A percentile compares a stretch with the other conserved stretches of the same genome.
These are phyloP conservation scores for Neodontobutis hainanensis DNA, from an alignment of 2,113 vertebrate species.

Conservation along the genomic window DNA sequence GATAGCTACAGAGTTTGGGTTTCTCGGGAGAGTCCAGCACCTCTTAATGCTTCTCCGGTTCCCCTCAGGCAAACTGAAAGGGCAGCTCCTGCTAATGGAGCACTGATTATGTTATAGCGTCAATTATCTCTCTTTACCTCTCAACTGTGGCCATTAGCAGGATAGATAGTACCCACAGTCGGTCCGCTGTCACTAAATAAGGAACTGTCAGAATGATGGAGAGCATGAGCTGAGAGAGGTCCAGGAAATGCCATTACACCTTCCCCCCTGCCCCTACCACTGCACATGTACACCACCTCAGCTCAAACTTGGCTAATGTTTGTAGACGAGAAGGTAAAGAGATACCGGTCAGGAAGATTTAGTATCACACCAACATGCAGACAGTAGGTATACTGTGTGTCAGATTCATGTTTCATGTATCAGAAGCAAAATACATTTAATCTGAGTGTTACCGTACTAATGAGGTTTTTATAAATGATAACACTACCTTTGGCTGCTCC, in stretches of 20 bases:
- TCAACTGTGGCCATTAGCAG: slow-evolving; percentile 68
- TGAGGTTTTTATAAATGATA: too few relatives aligned
- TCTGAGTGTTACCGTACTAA: too few relatives aligned
- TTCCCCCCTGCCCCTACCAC: not conserved
- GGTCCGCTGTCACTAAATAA: slow-evolving; percentile 50
- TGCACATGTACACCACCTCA: not conserved
- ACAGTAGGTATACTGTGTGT: not conserved
- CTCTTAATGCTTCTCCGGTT: slow-evolving; percentile 42
- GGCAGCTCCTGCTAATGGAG: slow-evolving; percentile 65
- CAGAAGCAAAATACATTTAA: too few relatives aligned
- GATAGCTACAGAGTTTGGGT: slow-evolving; percentile 37
- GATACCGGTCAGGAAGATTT: slow-evolving; percentile 29
- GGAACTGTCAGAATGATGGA: slow-evolving; percentile 65
- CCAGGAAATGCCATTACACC: slow-evolving; percentile 62
- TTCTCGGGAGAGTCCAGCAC: slow-evolving; percentile 30
- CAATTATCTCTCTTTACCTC: slow-evolving; percentile 71
- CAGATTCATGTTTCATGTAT: not conserved
- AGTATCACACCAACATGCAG: not conserved
- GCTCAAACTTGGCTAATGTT: slow-evolving; percentile 17
- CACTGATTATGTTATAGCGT: slow-evolving; percentile 69
- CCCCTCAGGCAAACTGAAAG: slow-evolving; percentile 49
- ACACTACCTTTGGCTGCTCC: not conserved
- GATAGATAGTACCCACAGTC: slow-evolving; percentile 50
- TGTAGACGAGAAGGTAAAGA: slow-evolving; percentile 19
- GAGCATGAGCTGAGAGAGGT: slow-evolving; percentile 8